These are phyloP conservation scores for Epinotia ramella DNA, from an alignment of 2,888 invertebrate species.

Conservation along the genomic window DNA sequence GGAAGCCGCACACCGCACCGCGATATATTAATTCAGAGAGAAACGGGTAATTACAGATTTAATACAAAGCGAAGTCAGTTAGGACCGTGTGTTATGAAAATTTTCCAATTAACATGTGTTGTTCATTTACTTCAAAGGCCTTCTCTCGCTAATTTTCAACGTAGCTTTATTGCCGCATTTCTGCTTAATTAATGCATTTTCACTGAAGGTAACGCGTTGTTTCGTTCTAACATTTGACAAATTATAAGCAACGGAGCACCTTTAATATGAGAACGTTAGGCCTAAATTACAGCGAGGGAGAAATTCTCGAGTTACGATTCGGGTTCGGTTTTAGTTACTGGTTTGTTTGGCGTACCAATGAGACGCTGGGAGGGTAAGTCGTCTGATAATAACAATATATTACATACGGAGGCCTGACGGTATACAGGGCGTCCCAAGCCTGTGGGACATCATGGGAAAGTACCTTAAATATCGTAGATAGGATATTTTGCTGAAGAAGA, in stretches of 20 bases:
- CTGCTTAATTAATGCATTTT: conserved; percentile 64
- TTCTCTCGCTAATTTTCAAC: conserved; percentile 50
- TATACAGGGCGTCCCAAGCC: too few relatives aligned
- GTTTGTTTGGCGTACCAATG: conserved; percentile 13
- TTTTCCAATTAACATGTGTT: conserved; percentile 58
- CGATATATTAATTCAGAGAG: conserved; percentile 30
- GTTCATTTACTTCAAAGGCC: conserved; percentile 58
- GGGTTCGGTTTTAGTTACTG: conserved; percentile 24
- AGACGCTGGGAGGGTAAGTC: conserved; percentile 13
- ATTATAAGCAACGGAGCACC: conserved; percentile 53
- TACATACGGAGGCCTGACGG: conserved; percentile 20
- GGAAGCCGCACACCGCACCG: conserved; percentile 20
- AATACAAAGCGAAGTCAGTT: conserved; percentile 43
- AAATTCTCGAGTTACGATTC: conserved; percentile 29
- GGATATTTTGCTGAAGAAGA: too few relatives aligned
- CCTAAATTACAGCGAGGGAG: conserved; percentile 16
- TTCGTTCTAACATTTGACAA: conserved; percentile 57
- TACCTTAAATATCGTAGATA: too few relatives aligned
- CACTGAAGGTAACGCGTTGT: conserved; percentile 58
- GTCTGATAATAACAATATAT: conserved; percentile 23
- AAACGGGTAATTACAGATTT: conserved; percentile 43
- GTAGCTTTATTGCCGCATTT: conserved; percentile 57
- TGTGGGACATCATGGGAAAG: too few relatives aligned
- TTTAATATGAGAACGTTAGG: conserved; percentile 23
- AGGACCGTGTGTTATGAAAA: conserved; percentile 49